Evolutionary conservation across 2,888 invertebrate species (phyloP).

Genomic region (Ophion obscuratus): DNA sequence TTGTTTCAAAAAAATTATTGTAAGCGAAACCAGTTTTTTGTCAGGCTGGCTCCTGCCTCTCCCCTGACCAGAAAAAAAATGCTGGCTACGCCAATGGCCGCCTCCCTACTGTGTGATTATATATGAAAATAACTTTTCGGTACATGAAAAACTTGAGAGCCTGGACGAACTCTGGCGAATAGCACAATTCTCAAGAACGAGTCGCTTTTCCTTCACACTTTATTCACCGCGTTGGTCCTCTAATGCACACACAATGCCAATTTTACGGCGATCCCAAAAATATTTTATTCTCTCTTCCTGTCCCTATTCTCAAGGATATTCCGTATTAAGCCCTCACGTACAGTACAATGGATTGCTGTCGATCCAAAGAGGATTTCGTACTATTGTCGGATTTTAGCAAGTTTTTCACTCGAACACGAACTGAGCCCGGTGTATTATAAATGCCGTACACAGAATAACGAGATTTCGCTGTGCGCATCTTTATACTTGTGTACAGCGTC

Average conservation of each 20-base stretch:
- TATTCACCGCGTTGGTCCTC: not conserved
- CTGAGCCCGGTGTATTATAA: not conserved
- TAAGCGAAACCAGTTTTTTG: too few species aligned
- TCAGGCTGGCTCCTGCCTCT: too few species aligned
- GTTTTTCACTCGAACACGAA: not conserved
- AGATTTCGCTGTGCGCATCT: not conserved
- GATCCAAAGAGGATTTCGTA: constrained; percentile 15
- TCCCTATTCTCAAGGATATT: constrained; percentile 13
- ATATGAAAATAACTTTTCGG: constrained; percentile 5
- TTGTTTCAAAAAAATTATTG: too few species aligned
- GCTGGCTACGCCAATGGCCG: too few species aligned
- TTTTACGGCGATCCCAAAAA: not conserved
- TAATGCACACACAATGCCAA: not conserved
- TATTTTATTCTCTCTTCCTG: constrained; percentile 16
- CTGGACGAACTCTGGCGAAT: not conserved
- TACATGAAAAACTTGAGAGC: not conserved
- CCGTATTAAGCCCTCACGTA: not conserved
- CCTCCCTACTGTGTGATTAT: constrained; percentile 8
- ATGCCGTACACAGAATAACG: not conserved
- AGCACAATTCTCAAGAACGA: constrained; percentile 8
- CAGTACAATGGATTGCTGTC: constrained; percentile 3
- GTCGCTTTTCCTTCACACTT: constrained; percentile 1
- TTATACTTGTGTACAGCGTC: too few species aligned
- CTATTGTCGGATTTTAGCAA: not conserved
- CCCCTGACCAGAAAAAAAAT: too few species aligned